Conservation (phyloP, 1,140 invertebrate genomes). For the Drosophila miranda region DNA sequence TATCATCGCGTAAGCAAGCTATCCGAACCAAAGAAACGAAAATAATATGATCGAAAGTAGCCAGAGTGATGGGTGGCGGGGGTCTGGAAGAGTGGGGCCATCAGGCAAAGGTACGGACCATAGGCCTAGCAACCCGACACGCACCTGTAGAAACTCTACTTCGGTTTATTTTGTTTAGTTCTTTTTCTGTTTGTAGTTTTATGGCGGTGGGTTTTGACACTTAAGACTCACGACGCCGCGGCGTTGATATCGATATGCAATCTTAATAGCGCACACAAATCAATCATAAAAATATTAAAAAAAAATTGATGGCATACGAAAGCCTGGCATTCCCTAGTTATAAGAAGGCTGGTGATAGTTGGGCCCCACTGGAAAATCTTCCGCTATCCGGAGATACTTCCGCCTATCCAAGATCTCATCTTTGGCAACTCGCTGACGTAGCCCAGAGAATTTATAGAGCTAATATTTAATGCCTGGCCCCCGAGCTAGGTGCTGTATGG, state of each 20-base stretch:
- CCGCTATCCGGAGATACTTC: too few relatives aligned
- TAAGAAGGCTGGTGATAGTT: too few relatives aligned
- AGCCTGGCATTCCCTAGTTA: neutral
- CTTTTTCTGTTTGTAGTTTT: constrained; percentile 29
- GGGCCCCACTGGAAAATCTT: too few relatives aligned
- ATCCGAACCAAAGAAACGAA: constrained; percentile 1
- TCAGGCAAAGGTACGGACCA: neutral
- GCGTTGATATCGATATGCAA: constrained; percentile 70
- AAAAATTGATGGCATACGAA: neutral
- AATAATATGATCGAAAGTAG: constrained; percentile 28
- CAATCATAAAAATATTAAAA: constrained; percentile 52
- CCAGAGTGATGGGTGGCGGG: neutral
- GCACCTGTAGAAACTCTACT: constrained; percentile 27
- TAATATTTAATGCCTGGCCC: constrained; percentile 56
- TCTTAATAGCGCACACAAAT: constrained; percentile 72
- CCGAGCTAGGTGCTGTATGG: constrained; percentile 7
- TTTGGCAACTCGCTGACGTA: constrained; percentile 41
- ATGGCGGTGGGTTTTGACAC: constrained; percentile 58
- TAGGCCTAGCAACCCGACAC: constrained; percentile 50
- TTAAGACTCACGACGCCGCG: constrained; percentile 62
- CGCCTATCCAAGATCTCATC: neutral
- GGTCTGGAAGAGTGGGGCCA: neutral
- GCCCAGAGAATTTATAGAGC: constrained; percentile 38
- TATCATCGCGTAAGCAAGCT: constrained; percentile 48
- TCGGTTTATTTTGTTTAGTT: neutral